Conservation (phyloP, 2,888 invertebrate genomes). For the Drosophila histrio region DNA sequence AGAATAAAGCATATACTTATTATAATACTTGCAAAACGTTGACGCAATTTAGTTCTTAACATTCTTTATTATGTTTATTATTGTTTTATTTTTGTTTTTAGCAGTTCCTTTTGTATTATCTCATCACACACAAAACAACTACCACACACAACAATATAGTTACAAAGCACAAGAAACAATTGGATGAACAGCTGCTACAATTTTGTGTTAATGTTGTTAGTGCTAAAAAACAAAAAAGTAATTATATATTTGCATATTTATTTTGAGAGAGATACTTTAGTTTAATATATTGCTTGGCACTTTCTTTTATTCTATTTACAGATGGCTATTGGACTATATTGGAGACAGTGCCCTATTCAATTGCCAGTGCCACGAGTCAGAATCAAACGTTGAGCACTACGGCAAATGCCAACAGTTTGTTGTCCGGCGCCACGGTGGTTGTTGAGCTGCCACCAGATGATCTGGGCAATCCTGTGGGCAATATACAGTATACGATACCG, state of each 20-base stretch:
- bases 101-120: slow-evolving; percentile 1
- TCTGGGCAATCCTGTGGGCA: slow-evolving; percentile 79
- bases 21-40: slow-evolving; percentile 7
- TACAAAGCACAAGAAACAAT: slow-evolving; percentile 35
- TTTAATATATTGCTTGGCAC: slow-evolving; percentile 1
- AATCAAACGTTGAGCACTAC: slow-evolving; percentile 46
- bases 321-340: slow-evolving; percentile 84
- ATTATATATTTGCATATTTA: slow-evolving; percentile 41
- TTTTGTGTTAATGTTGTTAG: slow-evolving; percentile 49
- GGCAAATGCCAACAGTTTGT: slow-evolving; percentile 52
- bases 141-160: too few relatives aligned
- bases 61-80: not conserved
- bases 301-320: slow-evolving; percentile 43
- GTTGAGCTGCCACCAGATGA: slow-evolving; percentile 82
- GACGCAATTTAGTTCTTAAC: not conserved
- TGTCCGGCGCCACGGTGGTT: slow-evolving; percentile 82
- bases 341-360: slow-evolving; percentile 82
- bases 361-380: slow-evolving; percentile 62
- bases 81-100: slow-evolving; percentile 7
- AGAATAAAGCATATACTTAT: slow-evolving; percentile 66
- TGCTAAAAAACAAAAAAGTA: slow-evolving; percentile 68
- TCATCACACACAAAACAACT: slow-evolving; percentile 13
- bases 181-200: slow-evolving; percentile 46
- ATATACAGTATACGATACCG: slow-evolving; percentile 82
- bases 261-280: not conserved